Conservation (phyloP, 92 coral and sea anemone genomes). For the Zoanthus solanderi region DNA sequence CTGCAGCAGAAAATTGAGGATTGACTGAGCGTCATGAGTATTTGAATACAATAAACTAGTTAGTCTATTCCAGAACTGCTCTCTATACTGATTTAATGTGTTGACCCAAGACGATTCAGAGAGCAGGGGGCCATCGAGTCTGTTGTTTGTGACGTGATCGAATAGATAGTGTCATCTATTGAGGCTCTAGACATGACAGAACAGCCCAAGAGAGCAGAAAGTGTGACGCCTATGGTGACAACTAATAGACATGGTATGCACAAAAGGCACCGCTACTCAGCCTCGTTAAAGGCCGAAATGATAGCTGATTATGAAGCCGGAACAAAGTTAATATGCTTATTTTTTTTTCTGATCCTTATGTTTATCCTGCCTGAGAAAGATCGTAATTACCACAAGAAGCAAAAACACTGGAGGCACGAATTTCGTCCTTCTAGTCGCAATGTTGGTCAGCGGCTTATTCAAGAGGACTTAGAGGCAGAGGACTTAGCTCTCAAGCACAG, state of each 20-base stretch:
- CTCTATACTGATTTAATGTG: too few species aligned
- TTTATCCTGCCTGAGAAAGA: too few species aligned
- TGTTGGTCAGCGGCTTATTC: too few species aligned
- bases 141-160: neutral
- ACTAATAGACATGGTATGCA: conserved; percentile 33
- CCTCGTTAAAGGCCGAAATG: conserved; percentile 16
- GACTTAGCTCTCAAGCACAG: conserved; percentile 18
- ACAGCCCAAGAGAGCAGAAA: neutral
- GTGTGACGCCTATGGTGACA: conserved; percentile 11
- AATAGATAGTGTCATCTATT: neutral
- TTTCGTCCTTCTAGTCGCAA: too few species aligned
- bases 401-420: too few species aligned
- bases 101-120: conserved; percentile 9
- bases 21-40: too few species aligned
- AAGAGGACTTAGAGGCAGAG: neutral
- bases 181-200: conserved; percentile 21
- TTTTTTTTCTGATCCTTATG: too few species aligned
- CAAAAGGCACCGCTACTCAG: conserved; percentile 22
- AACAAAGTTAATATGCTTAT: neutral
- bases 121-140: neutral
- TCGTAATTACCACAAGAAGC: too few species aligned
- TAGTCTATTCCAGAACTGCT: too few species aligned
- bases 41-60: too few species aligned
- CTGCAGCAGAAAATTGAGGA: too few species aligned
- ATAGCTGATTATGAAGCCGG: conserved; percentile 26